phyloP scores from a whole-genome alignment of 2,797 vertebrate genomes.

The Masticophis lateralis region DNA sequence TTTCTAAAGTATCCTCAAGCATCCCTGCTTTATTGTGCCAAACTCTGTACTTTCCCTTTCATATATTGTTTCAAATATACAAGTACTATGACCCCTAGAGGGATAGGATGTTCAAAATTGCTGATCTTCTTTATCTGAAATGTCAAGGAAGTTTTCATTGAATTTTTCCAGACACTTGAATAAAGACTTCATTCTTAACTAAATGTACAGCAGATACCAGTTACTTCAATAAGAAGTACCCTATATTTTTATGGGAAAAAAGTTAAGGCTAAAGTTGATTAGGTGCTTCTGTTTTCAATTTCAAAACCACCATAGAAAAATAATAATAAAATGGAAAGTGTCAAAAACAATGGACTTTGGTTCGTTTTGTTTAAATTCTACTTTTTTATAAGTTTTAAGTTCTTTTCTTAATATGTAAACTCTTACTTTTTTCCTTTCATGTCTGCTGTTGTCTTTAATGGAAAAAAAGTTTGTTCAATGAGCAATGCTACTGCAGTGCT shows the following conservation, averaged over 20 bases:
- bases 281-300: background rate
- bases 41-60: background rate
- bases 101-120: background rate
- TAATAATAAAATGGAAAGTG: background rate
- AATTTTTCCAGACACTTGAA: background rate
- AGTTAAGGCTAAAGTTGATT: slow-evolving; percentile 12
- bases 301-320: background rate
- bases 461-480: slow-evolving; percentile 16
- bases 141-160: background rate
- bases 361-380: background rate
- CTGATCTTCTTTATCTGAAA: background rate
- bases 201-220: background rate
- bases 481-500: background rate
- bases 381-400: background rate
- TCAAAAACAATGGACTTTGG: slow-evolving; percentile 1
- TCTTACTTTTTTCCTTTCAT: background rate
- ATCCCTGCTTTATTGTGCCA: background rate
- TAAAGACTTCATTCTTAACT: background rate
- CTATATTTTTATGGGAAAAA: background rate
- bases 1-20: background rate
- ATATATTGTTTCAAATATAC: background rate
- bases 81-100: background rate
- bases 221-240: slow-evolving; percentile 24
- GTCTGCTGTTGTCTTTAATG: slow-evolving; percentile 24
- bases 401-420: background rate